Evolutionary conservation across 2,797 vertebrate species (phyloP).

Genomic region (Protosalanx chinensis): DNA sequence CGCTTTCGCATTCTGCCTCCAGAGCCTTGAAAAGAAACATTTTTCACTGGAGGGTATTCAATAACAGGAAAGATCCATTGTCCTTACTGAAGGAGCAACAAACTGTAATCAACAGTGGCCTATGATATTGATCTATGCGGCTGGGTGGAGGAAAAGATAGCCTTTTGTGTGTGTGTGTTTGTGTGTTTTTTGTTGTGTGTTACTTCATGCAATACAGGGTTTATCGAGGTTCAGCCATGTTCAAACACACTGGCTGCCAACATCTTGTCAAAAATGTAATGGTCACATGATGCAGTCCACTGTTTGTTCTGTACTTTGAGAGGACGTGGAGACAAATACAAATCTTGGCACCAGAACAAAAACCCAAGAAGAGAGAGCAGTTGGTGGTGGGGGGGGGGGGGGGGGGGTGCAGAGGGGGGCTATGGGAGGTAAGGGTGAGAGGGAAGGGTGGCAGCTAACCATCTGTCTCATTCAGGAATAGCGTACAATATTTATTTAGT

Average conservation of each 20-base stretch:
- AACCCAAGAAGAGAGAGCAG: too few relatives aligned
- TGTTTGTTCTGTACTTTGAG: not conserved
- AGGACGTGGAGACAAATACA: not conserved
- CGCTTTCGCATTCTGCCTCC: not conserved
- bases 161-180: not conserved
- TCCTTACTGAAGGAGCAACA: not conserved
- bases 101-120: not conserved
- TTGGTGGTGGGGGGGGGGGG: too few relatives aligned
- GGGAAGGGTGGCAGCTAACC: conserved; percentile 1
- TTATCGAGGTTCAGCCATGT: conserved; percentile 2
- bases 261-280: too few relatives aligned
- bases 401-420: too few relatives aligned
- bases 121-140: not conserved
- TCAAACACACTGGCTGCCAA: not conserved
- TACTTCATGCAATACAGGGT: not conserved
- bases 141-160: not conserved
- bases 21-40: not conserved
- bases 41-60: not conserved
- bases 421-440: too few relatives aligned
- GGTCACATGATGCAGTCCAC: not conserved
- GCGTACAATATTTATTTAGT: too few relatives aligned
- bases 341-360: not conserved
- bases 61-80: not conserved
- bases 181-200: not conserved
- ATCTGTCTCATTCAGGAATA: conserved; percentile 23